Evolutionary conservation across 2,888 invertebrate species (phyloP).

Genomic region (Coremacera marginata): DNA sequence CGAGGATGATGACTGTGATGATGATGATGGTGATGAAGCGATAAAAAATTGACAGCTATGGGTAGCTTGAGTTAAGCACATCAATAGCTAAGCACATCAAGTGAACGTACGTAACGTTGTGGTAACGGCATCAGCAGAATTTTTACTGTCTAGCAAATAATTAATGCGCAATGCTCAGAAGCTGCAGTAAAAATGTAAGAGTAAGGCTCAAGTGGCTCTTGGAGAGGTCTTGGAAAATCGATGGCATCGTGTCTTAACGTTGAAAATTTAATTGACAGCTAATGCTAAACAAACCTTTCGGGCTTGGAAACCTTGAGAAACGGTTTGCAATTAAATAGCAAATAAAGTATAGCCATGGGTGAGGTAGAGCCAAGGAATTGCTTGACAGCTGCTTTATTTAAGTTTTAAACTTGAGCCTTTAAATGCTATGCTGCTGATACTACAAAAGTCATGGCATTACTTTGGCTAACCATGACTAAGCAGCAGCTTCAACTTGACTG

Average conservation of each 20-base stretch:
- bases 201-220: no score
- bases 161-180: neutral
- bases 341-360: neutral
- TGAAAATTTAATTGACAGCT: neutral
- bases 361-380: neutral
- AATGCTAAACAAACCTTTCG: neutral
- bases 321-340: neutral
- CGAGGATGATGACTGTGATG: neutral
- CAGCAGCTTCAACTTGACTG: no score
- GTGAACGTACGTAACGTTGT: neutral
- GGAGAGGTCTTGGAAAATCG: no score
- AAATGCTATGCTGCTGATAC: neutral
- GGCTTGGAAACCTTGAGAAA: neutral
- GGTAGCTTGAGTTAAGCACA: neutral
- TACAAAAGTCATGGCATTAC: neutral
- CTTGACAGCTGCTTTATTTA: neutral
- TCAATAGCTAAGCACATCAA: neutral
- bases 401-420: neutral
- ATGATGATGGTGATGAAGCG: neutral
- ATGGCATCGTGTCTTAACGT: neutral
- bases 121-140: neutral
- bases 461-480: no score
- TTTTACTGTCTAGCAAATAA: neutral
- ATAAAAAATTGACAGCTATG: slow-evolving; percentile 9
- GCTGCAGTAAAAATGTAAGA: no score